Evolutionary conservation across 2,113 vertebrate genomes (phyloP).

Genomic region (Triplophysa rosa): DNA sequence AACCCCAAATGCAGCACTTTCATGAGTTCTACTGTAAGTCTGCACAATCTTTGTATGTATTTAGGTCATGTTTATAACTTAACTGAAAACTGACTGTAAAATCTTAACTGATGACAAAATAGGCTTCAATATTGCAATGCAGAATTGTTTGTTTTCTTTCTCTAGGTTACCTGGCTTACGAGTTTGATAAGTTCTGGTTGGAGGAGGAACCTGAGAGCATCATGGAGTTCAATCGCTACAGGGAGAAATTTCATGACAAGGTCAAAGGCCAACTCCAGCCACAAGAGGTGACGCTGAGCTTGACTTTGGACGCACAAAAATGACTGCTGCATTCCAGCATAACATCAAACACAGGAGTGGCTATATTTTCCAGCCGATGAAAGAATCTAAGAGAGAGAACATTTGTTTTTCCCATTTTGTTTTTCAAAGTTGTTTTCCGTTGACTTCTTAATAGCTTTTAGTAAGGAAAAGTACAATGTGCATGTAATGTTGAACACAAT

Average conservation of each 20-base stretch:
- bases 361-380: not conserved
- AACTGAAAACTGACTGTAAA: no score
- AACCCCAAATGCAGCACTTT: slow-evolving; percentile 84
- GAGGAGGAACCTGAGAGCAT: slow-evolving; percentile 94
- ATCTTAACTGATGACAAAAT: no score
- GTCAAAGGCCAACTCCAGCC: slow-evolving; percentile 83
- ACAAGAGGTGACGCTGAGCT: slow-evolving; percentile 73
- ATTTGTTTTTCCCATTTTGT: not conserved
- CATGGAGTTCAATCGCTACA: slow-evolving; percentile 96
- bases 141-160: not conserved
- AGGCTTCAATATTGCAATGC: no score
- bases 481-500: slow-evolving; percentile 12
- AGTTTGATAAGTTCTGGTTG: slow-evolving; percentile 98
- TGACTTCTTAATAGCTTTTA: slow-evolving; percentile 4
- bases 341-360: not conserved
- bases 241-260: slow-evolving; percentile 92
- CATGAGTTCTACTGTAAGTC: slow-evolving; percentile 96
- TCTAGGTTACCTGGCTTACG: slow-evolving; percentile 90
- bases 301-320: slow-evolving; percentile 66
- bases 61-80: no score
- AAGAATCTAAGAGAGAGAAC: no score
- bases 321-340: slow-evolving; percentile 43
- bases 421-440: not conserved
- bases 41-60: not conserved
- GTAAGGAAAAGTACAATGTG: slow-evolving; percentile 1